phyloP scores from a whole-genome alignment of 2,888 invertebrate genomes.

The Oscheius sp. region DNA sequence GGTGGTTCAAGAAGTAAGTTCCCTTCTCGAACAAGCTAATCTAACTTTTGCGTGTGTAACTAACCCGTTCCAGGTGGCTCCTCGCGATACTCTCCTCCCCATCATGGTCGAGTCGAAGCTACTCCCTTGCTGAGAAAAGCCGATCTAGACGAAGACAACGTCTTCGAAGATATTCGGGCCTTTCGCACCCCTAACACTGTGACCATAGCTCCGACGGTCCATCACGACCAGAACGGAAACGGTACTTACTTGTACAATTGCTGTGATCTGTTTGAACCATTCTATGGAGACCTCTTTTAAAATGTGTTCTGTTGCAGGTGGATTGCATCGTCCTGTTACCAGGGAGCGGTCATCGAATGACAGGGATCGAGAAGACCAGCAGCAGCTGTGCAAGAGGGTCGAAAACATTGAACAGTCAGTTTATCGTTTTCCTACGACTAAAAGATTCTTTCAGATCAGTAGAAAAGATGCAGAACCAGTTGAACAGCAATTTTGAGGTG shows the following conservation, averaged over 20 bases:
- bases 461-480: constrained; percentile 34
- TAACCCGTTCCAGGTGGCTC: constrained; percentile 19
- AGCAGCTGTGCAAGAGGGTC: constrained; percentile 48
- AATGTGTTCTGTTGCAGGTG: constrained; percentile 10
- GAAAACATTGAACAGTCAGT: constrained; percentile 59
- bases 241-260: constrained; percentile 5
- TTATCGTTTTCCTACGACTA: background rate
- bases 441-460: constrained; percentile 17
- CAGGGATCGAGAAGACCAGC: constrained; percentile 36
- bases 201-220: constrained; percentile 45
- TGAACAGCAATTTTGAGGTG: constrained; percentile 38
- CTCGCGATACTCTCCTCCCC: constrained; percentile 56
- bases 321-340: constrained; percentile 17
- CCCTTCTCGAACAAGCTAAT: background rate
- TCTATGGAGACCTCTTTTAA: background rate
- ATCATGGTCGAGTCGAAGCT: constrained; percentile 51
- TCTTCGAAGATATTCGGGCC: constrained; percentile 58
- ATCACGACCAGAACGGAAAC: constrained; percentile 37
- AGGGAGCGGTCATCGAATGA: constrained; percentile 25
- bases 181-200: constrained; percentile 54
- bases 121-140: constrained; percentile 50
- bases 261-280: background rate
- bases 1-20: constrained; percentile 49
- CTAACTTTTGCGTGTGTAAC: constrained; percentile 12
- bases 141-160: constrained; percentile 47